These are phyloP conservation scores for Eriosoma lanigerum DNA, from an alignment of 1,140 invertebrate genomes.

Conservation along the genomic window DNA sequence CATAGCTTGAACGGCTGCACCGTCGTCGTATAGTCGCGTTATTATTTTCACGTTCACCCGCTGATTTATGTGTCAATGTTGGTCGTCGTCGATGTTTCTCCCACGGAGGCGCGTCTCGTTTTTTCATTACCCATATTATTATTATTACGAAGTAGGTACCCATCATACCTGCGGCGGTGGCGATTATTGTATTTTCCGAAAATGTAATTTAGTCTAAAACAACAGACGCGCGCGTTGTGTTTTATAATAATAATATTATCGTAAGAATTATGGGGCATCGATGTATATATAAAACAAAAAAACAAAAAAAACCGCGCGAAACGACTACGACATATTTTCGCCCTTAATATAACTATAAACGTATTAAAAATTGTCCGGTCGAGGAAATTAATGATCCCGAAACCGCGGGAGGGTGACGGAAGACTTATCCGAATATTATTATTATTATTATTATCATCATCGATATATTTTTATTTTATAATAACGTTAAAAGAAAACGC, in stretches of 20 bases:
- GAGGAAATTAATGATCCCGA: slow-evolving; percentile 31
- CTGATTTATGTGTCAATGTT: slow-evolving; percentile 4
- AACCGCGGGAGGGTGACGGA: neutral
- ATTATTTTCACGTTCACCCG: neutral
- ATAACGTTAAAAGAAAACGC: neutral
- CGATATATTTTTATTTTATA: neutral
- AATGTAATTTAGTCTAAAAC: neutral
- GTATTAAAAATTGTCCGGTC: slow-evolving; percentile 2
- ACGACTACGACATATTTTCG: neutral
- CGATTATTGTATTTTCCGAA: slow-evolving; percentile 6
- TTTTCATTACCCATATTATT: neutral
- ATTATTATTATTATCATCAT: too few species aligned
- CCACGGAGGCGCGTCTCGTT: neutral
- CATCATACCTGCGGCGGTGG: neutral
- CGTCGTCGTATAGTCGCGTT: neutral
- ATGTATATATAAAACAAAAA: too few species aligned
- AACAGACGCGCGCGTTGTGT: neutral
- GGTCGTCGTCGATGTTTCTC: neutral
- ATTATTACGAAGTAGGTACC: neutral
- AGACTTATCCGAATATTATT: slow-evolving; percentile 8
- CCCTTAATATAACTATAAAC: neutral
- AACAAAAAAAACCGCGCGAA: slow-evolving; percentile 2
- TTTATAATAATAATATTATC: neutral
- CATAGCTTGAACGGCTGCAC: too few species aligned
- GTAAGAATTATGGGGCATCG: neutral